phyloP scores from a whole-genome alignment of 1,140 invertebrate species.

The Hetaerina americana region DNA sequence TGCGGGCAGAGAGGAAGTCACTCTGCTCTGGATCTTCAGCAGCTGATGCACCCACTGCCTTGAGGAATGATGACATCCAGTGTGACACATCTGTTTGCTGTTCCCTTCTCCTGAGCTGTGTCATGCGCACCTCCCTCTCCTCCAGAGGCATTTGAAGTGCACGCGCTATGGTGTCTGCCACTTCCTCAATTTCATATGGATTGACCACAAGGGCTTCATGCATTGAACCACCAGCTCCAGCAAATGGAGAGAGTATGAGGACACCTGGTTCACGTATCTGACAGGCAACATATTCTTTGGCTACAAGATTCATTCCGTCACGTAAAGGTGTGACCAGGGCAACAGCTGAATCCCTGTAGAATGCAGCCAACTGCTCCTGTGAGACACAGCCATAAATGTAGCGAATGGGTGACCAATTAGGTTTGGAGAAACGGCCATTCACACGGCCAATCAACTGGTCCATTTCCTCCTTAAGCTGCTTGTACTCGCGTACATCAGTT shows the following conservation, averaged over 20 bases:
- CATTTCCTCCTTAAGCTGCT: constrained; percentile 81
- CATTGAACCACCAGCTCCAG: constrained; percentile 82
- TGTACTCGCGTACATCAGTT: constrained; percentile 81
- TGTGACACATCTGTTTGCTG: constrained; percentile 71
- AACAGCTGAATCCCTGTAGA: constrained; percentile 73
- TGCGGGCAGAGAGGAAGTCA: constrained; percentile 62
- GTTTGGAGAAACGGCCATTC: constrained; percentile 73
- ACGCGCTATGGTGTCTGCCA: constrained; percentile 73
- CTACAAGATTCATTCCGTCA: constrained; percentile 85
- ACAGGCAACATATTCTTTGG: constrained; percentile 86
- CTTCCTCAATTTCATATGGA: constrained; percentile 77
- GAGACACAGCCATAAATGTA: constrained; percentile 82
- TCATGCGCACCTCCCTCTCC: constrained; percentile 75
- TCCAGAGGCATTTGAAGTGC: constrained; percentile 83
- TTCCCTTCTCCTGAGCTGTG: constrained; percentile 64
- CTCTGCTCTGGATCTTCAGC: constrained; percentile 44
- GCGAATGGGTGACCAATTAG: constrained; percentile 81
- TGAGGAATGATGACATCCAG: constrained; percentile 79
- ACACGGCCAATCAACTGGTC: constrained; percentile 78
- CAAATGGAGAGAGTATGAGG: constrained; percentile 78
- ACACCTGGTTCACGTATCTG: constrained; percentile 79
- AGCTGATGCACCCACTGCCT: constrained; percentile 62
- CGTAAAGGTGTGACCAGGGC: constrained; percentile 73
- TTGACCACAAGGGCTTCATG: constrained; percentile 81
- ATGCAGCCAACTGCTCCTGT: constrained; percentile 70